A percentile compares a stretch with the other conserved stretches of the same genome.
Evolutionary conservation across 1,140 invertebrate species (phyloP).

Genomic region (Anastrepha ludens): DNA sequence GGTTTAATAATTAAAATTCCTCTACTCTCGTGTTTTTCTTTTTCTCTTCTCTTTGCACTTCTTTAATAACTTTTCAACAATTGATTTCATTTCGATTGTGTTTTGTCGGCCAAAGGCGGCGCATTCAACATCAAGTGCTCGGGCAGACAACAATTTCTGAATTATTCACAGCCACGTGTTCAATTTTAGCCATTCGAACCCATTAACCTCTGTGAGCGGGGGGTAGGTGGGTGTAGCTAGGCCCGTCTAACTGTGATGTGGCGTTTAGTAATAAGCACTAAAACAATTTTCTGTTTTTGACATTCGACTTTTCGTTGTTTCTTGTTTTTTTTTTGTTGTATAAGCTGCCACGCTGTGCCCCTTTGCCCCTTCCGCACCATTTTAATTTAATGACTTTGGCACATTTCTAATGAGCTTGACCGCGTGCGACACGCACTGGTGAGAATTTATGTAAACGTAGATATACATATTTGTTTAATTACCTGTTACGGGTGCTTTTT

Average conservation of each 20-base stretch:
- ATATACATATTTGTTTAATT: background rate
- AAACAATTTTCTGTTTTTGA: conserved; percentile 20
- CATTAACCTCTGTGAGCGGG: background rate
- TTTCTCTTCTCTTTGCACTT: background rate
- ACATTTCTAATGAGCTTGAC: conserved; percentile 17
- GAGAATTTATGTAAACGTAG: background rate
- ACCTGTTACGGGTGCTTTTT: background rate
- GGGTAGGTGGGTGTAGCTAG: background rate
- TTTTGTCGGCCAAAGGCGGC: conserved; percentile 16
- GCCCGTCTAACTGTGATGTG: background rate
- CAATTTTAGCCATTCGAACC: background rate
- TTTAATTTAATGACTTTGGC: background rate
- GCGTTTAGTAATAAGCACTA: background rate
- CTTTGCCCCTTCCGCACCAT: too few species aligned
- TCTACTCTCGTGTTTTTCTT: background rate
- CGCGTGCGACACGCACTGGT: conserved; percentile 30
- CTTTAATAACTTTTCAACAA: background rate
- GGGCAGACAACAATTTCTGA: conserved; percentile 6
- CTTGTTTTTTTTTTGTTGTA: too few species aligned
- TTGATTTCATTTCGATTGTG: conserved; percentile 22
- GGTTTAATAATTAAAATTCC: background rate
- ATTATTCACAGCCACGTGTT: conserved; percentile 38
- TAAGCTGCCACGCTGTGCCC: too few species aligned
- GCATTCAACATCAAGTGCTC: conserved; percentile 34
- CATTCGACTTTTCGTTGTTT: background rate